Evolutionary conservation across 2,888 invertebrate genomes (phyloP).

Genomic region (Dynastes maya): DNA sequence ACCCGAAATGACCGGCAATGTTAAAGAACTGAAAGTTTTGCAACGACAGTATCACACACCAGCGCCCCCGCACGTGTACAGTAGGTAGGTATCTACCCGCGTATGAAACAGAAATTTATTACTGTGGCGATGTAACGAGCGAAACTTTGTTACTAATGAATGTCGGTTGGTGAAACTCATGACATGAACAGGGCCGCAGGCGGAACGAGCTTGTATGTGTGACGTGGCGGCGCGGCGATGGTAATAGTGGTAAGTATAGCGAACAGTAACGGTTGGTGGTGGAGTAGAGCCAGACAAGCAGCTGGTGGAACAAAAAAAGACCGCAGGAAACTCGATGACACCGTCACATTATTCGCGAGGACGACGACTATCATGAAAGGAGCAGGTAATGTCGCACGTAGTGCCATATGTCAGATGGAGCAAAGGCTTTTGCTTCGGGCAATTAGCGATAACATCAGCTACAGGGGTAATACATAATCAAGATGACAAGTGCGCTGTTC

Average conservation of each 20-base stretch:
- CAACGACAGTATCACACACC: conserved; percentile 22
- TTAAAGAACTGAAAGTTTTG: conserved; percentile 40
- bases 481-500: conserved; percentile 11
- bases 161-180: conserved; percentile 34
- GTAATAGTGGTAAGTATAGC: conserved; percentile 28
- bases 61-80: neutral
- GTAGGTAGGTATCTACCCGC: conserved; percentile 12
- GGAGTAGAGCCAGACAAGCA: neutral
- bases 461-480: conserved; percentile 32
- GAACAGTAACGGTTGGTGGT: neutral
- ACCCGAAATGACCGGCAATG: conserved; percentile 9
- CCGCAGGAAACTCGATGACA: conserved; percentile 43
- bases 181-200: conserved; percentile 31
- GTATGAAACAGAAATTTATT: conserved; percentile 56
- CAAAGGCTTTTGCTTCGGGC: conserved; percentile 44
- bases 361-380: conserved; percentile 51
- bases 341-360: conserved; percentile 45
- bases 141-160: conserved; percentile 57
- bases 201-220: conserved; percentile 22
- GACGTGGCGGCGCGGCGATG: conserved; percentile 22
- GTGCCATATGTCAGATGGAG: conserved; percentile 49
- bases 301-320: conserved; percentile 27
- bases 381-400: conserved; percentile 48
- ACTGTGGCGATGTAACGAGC: conserved; percentile 55
- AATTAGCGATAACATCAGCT: conserved; percentile 54